Conservation (phyloP, 2,113 vertebrate species). For the Bolborhynchus lineola region DNA sequence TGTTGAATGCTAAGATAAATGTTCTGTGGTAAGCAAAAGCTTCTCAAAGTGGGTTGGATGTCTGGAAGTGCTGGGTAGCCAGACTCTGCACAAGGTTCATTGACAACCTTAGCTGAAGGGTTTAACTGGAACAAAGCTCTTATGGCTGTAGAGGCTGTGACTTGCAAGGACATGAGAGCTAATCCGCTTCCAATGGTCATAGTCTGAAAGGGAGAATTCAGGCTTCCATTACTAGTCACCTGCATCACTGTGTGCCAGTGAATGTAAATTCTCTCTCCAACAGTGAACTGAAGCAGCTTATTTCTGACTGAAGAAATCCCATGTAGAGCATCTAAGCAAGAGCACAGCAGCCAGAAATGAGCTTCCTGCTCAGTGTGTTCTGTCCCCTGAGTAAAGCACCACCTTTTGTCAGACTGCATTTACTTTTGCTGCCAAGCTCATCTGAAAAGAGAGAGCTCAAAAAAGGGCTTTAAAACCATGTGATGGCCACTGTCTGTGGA, state of each 20-base stretch:
- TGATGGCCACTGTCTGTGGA: not conserved
- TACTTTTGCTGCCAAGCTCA: not conserved
- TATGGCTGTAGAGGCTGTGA: not conserved
- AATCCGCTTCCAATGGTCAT: not conserved
- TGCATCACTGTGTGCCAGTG: not conserved
- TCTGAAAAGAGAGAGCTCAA: conserved; percentile 16
- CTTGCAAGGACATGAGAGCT: not conserved
- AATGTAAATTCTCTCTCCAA: not conserved
- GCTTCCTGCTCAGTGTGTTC: not conserved
- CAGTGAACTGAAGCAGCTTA: not conserved
- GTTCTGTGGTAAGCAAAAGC: not conserved
- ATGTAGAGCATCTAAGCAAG: not conserved
- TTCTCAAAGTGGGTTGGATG: not conserved
- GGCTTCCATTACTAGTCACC: not conserved
- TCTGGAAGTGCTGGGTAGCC: not conserved
- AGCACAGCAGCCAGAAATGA: not conserved
- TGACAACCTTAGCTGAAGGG: not conserved
- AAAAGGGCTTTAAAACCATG: not conserved
- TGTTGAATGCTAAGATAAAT: not conserved
- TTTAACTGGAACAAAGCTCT: not conserved
- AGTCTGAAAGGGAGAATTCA: not conserved
- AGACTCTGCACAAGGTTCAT: not conserved
- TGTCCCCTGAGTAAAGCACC: not conserved
- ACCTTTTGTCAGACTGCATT: not conserved
- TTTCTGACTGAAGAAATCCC: not conserved